These are phyloP conservation scores for Rhadinocentrus ornatus DNA, from an alignment of 2,797 vertebrate species.

Conservation along the genomic window DNA sequence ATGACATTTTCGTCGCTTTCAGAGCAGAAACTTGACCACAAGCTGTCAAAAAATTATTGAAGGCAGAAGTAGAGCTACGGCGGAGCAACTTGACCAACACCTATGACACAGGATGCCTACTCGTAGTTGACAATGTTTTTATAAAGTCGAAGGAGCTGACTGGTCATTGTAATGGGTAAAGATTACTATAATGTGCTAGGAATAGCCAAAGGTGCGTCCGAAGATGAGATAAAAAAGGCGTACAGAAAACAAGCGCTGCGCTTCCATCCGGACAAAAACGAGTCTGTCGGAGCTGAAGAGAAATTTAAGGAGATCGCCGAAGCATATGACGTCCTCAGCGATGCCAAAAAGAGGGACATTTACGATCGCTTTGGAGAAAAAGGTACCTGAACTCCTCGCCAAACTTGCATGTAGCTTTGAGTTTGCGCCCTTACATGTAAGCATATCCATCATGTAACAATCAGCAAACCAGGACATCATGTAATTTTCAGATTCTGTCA, in stretches of 20 bases:
- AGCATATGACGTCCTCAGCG: constrained; percentile 97
- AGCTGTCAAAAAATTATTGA: constrained; percentile 21
- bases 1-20: not conserved
- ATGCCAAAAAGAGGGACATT: constrained; percentile 94
- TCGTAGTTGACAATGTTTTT: constrained; percentile 24
- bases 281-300: constrained; percentile 93
- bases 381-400: constrained; percentile 78
- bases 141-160: constrained; percentile 35
- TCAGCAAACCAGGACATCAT: not conserved
- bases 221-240: constrained; percentile 97
- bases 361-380: constrained; percentile 97
- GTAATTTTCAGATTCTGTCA: not conserved
- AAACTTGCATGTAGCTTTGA: not conserved
- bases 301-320: constrained; percentile 98
- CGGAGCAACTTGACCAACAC: not conserved
- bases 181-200: constrained; percentile 97
- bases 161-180: constrained; percentile 88
- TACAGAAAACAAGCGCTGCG: constrained; percentile 96
- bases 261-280: constrained; percentile 98
- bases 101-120: constrained; percentile 23
- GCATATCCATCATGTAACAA: not conserved
- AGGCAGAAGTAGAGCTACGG: constrained; percentile 30
- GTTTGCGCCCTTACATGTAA: not conserved
- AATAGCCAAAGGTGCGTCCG: constrained; percentile 92
- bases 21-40: not conserved